These are phyloP conservation scores for Dryomyza anilis DNA, from an alignment of 2,888 invertebrate species.

Conservation along the genomic window DNA sequence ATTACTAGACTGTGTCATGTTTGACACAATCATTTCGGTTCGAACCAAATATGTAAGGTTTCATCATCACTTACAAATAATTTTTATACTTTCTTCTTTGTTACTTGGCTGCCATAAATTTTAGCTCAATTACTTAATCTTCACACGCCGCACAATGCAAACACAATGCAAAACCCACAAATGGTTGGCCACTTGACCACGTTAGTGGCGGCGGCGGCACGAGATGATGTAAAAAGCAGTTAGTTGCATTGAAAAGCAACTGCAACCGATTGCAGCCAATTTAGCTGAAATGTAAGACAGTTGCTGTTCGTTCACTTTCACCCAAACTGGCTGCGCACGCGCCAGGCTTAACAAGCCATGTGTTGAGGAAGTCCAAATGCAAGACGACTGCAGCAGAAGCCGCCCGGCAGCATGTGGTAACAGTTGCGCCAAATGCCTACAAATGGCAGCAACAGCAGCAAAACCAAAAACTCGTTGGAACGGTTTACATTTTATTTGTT, in stretches of 20 bases:
- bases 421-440: neutral
- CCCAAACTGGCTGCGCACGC: neutral
- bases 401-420: neutral
- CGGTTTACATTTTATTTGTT: neutral
- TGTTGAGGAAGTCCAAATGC: neutral
- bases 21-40: too few species aligned
- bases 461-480: neutral
- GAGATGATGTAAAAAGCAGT: neutral
- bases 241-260: neutral
- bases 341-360: neutral
- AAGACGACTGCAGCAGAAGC: neutral
- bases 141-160: too few species aligned
- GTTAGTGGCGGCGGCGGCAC: too few species aligned
- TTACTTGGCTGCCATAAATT: too few species aligned
- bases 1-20: too few species aligned
- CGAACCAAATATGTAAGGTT: too few species aligned
- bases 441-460: neutral
- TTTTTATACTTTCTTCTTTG: too few species aligned
- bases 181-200: slow-evolving; percentile 12
- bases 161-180: neutral
- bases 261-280: neutral
- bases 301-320: neutral
- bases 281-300: neutral
- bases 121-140: too few species aligned
- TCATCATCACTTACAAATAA: too few species aligned